These are phyloP conservation scores for Entomobrya multifasciata DNA, from an alignment of 2,888 invertebrate genomes.

Conservation along the genomic window DNA sequence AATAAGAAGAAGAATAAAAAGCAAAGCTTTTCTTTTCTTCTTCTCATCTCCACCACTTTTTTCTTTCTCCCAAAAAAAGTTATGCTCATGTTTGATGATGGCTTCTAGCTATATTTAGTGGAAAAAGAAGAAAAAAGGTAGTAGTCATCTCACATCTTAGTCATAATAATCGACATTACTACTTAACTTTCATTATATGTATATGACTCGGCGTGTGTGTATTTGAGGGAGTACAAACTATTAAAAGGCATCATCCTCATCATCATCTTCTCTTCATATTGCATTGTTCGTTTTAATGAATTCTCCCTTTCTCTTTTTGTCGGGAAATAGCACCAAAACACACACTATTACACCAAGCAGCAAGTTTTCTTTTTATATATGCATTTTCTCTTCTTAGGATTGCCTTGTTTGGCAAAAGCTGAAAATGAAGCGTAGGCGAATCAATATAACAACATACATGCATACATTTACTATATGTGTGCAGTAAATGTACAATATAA, in stretches of 20 bases:
- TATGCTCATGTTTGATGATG: conserved; percentile 64
- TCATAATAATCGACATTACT: conserved; percentile 70
- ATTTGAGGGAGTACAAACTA: conserved; percentile 21
- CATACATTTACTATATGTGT: background rate
- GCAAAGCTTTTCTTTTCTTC: conserved; percentile 64
- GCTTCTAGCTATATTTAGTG: conserved; percentile 27
- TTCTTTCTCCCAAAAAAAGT: conserved; percentile 29
- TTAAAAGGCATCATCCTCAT: conserved; percentile 46
- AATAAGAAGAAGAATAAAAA: conserved; percentile 42
- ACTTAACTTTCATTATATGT: conserved; percentile 63
- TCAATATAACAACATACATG: conserved; percentile 28
- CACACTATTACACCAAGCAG: background rate
- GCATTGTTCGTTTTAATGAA: conserved; percentile 68
- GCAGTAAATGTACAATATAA: conserved; percentile 42
- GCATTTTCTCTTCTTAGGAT: background rate
- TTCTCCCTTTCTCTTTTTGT: conserved; percentile 58
- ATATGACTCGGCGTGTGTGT: conserved; percentile 34
- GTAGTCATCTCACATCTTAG: conserved; percentile 36
- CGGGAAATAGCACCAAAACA: conserved; percentile 43
- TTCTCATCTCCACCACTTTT: background rate
- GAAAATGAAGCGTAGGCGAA: conserved; percentile 53
- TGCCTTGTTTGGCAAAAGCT: conserved; percentile 8
- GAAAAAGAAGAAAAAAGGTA: conserved; percentile 31
- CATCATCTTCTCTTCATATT: conserved; percentile 30
- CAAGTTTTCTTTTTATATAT: too few species aligned